phyloP scores from a whole-genome alignment of 2,113 vertebrate species.

The Proteles cristata region DNA sequence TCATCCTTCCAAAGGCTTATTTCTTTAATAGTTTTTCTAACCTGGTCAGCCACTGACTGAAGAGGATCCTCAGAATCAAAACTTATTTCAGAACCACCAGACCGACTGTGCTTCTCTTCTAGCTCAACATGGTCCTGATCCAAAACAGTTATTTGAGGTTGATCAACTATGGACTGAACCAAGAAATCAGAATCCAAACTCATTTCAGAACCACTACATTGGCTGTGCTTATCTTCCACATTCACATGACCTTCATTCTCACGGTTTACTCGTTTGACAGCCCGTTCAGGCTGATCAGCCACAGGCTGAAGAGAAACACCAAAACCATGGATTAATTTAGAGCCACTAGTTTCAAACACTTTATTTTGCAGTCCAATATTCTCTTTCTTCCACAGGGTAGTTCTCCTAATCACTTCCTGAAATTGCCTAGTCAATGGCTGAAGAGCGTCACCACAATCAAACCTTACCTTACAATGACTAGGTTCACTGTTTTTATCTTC shows the following conservation, averaged over 20 bases:
- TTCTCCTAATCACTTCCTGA: slow-evolving; percentile 78
- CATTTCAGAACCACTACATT: slow-evolving; percentile 82
- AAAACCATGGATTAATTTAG: slow-evolving; percentile 24
- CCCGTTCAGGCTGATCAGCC: neutral
- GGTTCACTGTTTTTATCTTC: slow-evolving; percentile 87
- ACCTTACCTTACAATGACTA: slow-evolving; percentile 79
- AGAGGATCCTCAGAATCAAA: slow-evolving; percentile 54
- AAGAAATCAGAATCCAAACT: slow-evolving; percentile 54
- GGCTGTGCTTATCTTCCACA: slow-evolving; percentile 19
- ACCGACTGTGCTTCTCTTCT: slow-evolving; percentile 16
- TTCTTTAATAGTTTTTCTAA: slow-evolving; percentile 81
- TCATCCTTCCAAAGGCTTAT: slow-evolving; percentile 87
- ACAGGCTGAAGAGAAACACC: slow-evolving; percentile 26
- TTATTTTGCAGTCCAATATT: slow-evolving; percentile 87
- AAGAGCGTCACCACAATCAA: neutral
- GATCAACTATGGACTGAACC: slow-evolving; percentile 77
- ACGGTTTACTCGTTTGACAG: slow-evolving; percentile 27
- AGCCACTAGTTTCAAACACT: slow-evolving; percentile 80
- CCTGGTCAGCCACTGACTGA: slow-evolving; percentile 81
- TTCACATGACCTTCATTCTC: neutral
- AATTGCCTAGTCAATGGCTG: slow-evolving; percentile 79
- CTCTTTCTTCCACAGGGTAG: slow-evolving; percentile 86
- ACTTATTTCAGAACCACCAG: slow-evolving; percentile 84
- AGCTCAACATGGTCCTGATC: slow-evolving; percentile 24
- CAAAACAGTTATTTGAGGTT: slow-evolving; percentile 68